Conservation (phyloP, 64 coral and sea anemone genomes). For the Actinia tenebrosa region DNA sequence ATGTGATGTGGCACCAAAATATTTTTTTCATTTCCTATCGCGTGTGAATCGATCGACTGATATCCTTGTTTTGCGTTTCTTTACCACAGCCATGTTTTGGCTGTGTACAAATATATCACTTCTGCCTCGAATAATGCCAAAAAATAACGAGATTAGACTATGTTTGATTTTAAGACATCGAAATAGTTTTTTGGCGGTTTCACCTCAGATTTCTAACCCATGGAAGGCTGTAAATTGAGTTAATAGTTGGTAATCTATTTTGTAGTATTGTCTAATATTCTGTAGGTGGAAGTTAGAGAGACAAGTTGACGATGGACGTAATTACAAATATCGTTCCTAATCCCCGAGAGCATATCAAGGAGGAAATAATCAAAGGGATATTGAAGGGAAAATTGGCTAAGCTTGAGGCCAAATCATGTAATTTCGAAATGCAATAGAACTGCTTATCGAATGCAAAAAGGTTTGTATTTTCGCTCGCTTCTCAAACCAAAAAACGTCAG, state of each 20-base stretch:
- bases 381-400: not conserved
- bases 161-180: not conserved
- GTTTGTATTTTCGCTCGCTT: not conserved
- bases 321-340: not conserved
- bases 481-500: too few species aligned
- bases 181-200: not conserved
- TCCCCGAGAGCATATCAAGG: not conserved
- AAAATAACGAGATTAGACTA: not conserved
- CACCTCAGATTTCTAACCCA: too few species aligned
- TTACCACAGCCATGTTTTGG: not conserved
- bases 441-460: not conserved
- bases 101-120: not conserved
- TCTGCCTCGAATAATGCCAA: not conserved
- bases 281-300: not conserved
- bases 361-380: not conserved
- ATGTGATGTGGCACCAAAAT: not conserved
- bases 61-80: not conserved
- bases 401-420: not conserved
- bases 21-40: not conserved
- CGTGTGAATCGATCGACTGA: not conserved
- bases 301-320: not conserved
- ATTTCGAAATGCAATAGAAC: not conserved
- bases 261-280: not conserved
- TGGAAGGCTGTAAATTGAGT: not conserved
- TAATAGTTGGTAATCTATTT: not conserved